Evolutionary conservation across 2,888 invertebrate species (phyloP).

Genomic region (Callimorpha dominula): DNA sequence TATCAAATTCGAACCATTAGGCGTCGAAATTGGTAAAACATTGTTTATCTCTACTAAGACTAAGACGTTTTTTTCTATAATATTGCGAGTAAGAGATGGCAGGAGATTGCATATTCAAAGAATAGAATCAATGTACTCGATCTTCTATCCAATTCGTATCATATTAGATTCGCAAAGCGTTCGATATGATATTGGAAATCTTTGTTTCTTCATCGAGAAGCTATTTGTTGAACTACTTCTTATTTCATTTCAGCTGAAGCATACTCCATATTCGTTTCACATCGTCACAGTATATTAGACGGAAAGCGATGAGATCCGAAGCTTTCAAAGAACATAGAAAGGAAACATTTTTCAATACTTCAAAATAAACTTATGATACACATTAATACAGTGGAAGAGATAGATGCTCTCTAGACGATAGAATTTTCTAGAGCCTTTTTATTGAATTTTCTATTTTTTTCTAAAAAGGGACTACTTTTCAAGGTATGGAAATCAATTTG

Average conservation of each 20-base stretch:
- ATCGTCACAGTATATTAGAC: constrained; percentile 27
- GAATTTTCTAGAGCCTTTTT: neutral
- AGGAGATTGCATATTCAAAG: no score
- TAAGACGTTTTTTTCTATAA: no score
- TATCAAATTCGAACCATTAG: no score
- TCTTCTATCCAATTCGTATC: neutral
- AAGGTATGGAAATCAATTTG: neutral
- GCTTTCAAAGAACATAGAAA: constrained; percentile 21
- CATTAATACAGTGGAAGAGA: neutral
- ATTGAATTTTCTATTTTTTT: neutral
- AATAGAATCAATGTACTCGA: neutral
- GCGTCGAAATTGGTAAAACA: no score
- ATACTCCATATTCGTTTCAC: constrained; percentile 15
- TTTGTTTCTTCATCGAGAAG: neutral
- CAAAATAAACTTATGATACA: constrained; percentile 6
- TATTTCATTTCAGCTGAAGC: neutral
- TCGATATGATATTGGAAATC: neutral
- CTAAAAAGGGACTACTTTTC: no score
- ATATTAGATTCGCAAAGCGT: neutral
- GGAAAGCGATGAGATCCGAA: constrained; percentile 15
- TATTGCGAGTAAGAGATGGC: no score
- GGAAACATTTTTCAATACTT: constrained; percentile 29
- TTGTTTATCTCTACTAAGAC: no score
- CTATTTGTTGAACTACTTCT: no score
- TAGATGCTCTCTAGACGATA: constrained; percentile 1